Conservation (phyloP, 2,888 invertebrate genomes). For the Gymnoscelis rufifasciata region DNA sequence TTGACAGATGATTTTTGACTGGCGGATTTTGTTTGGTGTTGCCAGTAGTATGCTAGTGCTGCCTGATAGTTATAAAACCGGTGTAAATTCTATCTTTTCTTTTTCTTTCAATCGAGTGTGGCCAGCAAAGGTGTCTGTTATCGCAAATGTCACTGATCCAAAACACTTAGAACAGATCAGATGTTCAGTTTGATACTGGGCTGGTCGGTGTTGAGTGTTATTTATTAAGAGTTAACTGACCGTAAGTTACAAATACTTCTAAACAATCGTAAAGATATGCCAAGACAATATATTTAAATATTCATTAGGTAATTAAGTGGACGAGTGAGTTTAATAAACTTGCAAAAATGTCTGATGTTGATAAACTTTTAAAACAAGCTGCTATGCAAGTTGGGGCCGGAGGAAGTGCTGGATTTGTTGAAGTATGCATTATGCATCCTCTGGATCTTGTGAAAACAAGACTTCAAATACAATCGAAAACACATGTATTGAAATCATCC, state of each 20-base stretch:
- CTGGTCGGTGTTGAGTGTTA: too few relatives aligned
- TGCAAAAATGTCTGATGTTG: conserved; percentile 59
- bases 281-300: too few relatives aligned
- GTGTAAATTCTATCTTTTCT: not conserved
- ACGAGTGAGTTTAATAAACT: not conserved
- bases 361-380: conserved; percentile 81
- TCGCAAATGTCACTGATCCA: too few relatives aligned
- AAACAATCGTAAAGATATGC: too few relatives aligned
- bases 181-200: too few relatives aligned
- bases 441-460: conserved; percentile 95
- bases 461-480: conserved; percentile 58
- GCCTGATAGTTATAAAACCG: not conserved
- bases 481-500: conserved; percentile 38
- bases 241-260: too few relatives aligned
- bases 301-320: too few relatives aligned
- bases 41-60: not conserved
- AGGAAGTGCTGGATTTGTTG: conserved; percentile 95
- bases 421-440: conserved; percentile 98
- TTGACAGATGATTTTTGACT: conserved; percentile 1
- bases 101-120: too few relatives aligned
- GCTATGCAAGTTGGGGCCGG: conserved; percentile 91
- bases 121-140: too few relatives aligned
- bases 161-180: too few relatives aligned
- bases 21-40: not conserved
- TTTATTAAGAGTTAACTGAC: too few relatives aligned